Base-by-base conservation (phyloP, 53 echinoderm and acorn worm species). In the Actinopyga echinites region DNA sequence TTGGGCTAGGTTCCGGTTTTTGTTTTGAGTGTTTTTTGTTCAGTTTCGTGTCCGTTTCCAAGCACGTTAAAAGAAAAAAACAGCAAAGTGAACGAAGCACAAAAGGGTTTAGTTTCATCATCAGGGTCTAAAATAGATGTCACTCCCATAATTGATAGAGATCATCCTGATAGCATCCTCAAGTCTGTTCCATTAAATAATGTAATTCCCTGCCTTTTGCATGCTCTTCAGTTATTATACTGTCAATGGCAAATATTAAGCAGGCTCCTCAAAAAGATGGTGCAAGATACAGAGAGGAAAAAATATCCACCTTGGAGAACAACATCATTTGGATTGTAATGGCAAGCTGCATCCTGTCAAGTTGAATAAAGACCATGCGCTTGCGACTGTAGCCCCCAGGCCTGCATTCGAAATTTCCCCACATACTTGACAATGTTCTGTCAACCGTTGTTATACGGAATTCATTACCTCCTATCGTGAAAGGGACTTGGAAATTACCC, bases 191-290 rank as follows among this genome's bases (percentile, higher is more conserved):
- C 67, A 4, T 15, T 67, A 6, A 17, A 2, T 2, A 67, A 67
- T 67, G 67, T 67, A 4, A 12, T 67, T 12, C 67, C 37, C 4
- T 67, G 67, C 29, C 36, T 67, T 0, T 36, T 67, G 17, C 37
- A 67, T 67, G 67, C 67, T 10, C 67, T 67, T 15, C n/a, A n/a
- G n/a, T n/a, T n/a, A n/a, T n/a, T n/a, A 64, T 64, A 23, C 5
- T 64, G 23, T 64, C 64, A 4, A 64, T 40, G 20, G 36, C 71
- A 4, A 4, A 67, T 64, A 64, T 67, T 15, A 67, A 67, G 34
- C 13, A 17, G 17, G 19, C 8, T 13, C 12, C 67, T 21, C 4
- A 6, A 19, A 12, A 35, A 34, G 67, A 67, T 67, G 67, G 67
- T 34, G 13, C 17, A 32, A 15, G 20, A 1, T 67, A 67, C 22